Evolutionary conservation across 2,797 vertebrate genomes (phyloP), one percentile per base, ranked within the genome.

Genomic region (Epinephelus awoara): DNA sequence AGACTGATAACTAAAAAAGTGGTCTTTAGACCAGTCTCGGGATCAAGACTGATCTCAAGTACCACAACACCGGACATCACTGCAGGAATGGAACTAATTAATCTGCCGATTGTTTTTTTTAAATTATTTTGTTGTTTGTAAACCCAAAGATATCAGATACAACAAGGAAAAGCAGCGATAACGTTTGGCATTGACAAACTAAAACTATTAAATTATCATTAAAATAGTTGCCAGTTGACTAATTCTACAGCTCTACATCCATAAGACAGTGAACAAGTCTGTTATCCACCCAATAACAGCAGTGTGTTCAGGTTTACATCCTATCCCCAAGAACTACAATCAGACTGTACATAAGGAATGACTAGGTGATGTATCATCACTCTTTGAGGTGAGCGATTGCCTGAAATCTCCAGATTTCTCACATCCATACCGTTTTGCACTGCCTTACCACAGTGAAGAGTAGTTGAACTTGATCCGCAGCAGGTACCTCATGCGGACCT

Each of bases 401-500:
- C 0, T 0, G 1, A 52, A 65, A 46, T 8, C 40, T 47, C 19
- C 42, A 40, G 51, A 59, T 65, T 15, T 55, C 25, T 34, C 0
- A 0, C 10, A n/a, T 15, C 15, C 17, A 1, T 1, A 5, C 21
- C 0, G 54, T 5, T 14, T 2, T 3, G 1, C 0, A 0, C 34
- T 10, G 56, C 59, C 52, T 97, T 91, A 98, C 97, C 97, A 98
- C 62, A 97, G 88, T 0, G 96, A 95, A 0, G 91, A 65, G 83
- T 95, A 97, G 94, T 96, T 96, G 90, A 98, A 98, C 54, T 72
- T 89, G 83, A 98, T 89, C 54, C 94, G 91, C 34, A 98, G 94
- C 85, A 98, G 94, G 88, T 98, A 98, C 67, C 91, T 94, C 97
- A 98, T 97, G 44, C 91, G 95, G 14, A 92, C 92, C 92, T 98